Percentiles rank a stretch among this genome's conserved stretches.
Evolutionary conservation across 2,113 vertebrate genomes (phyloP).

Genomic region (Proterorhinus semilunaris): DNA sequence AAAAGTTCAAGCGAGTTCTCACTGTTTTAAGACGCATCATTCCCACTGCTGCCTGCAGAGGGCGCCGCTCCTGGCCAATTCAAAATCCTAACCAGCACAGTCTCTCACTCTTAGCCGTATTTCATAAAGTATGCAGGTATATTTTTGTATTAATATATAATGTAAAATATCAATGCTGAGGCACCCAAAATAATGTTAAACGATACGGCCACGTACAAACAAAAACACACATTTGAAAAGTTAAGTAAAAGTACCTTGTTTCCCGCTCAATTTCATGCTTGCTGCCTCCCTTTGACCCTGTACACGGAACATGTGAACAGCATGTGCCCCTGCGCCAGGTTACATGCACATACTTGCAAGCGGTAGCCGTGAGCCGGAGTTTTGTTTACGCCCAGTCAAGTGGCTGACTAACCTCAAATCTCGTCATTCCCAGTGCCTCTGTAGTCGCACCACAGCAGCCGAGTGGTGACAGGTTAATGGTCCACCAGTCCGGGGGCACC

Average conservation of each 20-base stretch:
- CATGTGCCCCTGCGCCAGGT: constrained; percentile 14
- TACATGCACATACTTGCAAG: constrained; percentile 20
- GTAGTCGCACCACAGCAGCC: constrained; percentile 56
- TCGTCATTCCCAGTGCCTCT: constrained; percentile 49
- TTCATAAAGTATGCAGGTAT: too few species aligned
- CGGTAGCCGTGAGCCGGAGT: constrained; percentile 51
- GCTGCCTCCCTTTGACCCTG: constrained; percentile 20
- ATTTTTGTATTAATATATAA: too few species aligned
- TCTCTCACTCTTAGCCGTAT: too few species aligned
- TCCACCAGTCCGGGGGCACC: constrained; percentile 54
- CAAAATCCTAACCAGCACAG: too few species aligned
- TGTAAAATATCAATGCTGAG: too few species aligned
- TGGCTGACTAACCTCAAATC: constrained; percentile 51
- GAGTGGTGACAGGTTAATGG: constrained; percentile 74
- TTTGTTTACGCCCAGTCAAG: constrained; percentile 44
- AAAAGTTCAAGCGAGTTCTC: too few species aligned
- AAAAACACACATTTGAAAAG: background rate
- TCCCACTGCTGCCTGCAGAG: too few species aligned
- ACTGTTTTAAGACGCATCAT: too few species aligned
- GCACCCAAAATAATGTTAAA: background rate
- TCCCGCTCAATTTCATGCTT: background rate
- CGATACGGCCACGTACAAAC: background rate
- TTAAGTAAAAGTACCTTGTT: background rate
- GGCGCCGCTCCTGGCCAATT: too few species aligned
- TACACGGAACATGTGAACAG: constrained; percentile 8